Base-by-base conservation (phyloP, 2,888 invertebrate species). In the Apantesis nais region DNA sequence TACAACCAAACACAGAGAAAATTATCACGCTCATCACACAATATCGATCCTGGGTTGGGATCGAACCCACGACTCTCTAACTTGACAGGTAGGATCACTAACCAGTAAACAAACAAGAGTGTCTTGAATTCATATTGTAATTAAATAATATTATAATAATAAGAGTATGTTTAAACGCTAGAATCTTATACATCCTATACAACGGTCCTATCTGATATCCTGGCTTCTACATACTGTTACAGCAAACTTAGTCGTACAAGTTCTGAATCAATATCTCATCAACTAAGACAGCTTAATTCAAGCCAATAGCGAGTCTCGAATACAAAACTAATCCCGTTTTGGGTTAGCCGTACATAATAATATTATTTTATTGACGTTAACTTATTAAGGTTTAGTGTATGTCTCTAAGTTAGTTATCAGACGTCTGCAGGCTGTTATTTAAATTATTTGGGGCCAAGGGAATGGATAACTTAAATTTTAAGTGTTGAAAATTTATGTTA, bases 221-320 rank as follows among this genome's bases (percentile, higher is more conserved):
- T 75, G 71, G 68, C 64, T 75, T 73, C 78, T 62, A 72, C n/a
- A 52, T n/a, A 52, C 63, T 74, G 71, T 77, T 52, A 71, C 48
- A 73, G 60, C 76, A 78, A 76, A 79, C 76, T 78, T 74, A 78
- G 74, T 69, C 74, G 72, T 70, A 75, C 71, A 72, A 75, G 75
- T 79, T 79, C 71, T 68, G 67, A 83, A 82, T 84, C 82, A 83
- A 84, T 85, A 84, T 74, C 76, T 78, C 72, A 29, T 76, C 67
- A 66, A 25, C 62, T 73, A 74, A 75, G 78, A 66, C 76, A 72
- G 64, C 70, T 80, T 83, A 82, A 83, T 80, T 77, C 79, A 78
- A 77, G 78, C 71, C 69, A 69, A 67, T 68, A 68, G 69, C 67
- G 66, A 71, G 63, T 74, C 66, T 70, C 63, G 73, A 81, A 74